A percentile compares a stretch with the other conserved stretches of the same genome.
Evolutionary conservation across 2,888 invertebrate species (phyloP).

Genomic region (Dryococelus australis): DNA sequence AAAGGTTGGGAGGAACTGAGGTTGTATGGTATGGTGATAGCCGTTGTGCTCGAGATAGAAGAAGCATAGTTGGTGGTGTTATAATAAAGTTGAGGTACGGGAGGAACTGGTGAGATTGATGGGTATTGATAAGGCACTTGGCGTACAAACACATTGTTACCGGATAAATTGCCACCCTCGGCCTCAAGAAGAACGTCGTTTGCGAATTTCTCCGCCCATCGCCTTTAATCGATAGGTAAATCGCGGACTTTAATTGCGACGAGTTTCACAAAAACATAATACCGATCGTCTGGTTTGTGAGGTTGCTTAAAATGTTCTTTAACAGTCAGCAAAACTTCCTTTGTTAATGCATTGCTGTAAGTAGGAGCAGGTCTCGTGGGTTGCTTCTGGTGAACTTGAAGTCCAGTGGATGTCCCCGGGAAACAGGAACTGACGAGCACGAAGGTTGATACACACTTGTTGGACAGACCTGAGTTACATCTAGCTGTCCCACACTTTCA

Average conservation of each 20-base stretch:
- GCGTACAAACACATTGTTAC: background rate
- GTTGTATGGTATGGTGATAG: background rate
- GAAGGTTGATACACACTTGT: background rate
- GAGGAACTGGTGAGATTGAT: background rate
- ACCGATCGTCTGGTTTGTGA: background rate
- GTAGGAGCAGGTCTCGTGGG: background rate
- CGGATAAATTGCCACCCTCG: background rate
- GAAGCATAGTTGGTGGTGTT: background rate
- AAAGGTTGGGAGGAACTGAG: background rate
- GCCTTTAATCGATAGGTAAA: background rate
- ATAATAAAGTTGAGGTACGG: background rate
- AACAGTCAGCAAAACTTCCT: background rate
- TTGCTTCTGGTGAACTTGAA: background rate
- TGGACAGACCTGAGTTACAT: background rate
- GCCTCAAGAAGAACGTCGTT: background rate
- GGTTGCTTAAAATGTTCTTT: slow-evolving; percentile 12
- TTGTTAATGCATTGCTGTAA: background rate
- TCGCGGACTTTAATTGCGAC: background rate
- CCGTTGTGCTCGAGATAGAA: background rate
- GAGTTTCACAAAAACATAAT: background rate
- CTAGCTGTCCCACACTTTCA: background rate
- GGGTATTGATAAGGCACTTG: background rate
- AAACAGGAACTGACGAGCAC: background rate
- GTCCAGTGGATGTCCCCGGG: background rate
- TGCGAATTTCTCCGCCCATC: background rate